A percentile compares a stretch with the other conserved stretches of the same genome.
Evolutionary conservation across 2,797 vertebrate genomes (phyloP).

Genomic region (Brotogeris chrysoptera): DNA sequence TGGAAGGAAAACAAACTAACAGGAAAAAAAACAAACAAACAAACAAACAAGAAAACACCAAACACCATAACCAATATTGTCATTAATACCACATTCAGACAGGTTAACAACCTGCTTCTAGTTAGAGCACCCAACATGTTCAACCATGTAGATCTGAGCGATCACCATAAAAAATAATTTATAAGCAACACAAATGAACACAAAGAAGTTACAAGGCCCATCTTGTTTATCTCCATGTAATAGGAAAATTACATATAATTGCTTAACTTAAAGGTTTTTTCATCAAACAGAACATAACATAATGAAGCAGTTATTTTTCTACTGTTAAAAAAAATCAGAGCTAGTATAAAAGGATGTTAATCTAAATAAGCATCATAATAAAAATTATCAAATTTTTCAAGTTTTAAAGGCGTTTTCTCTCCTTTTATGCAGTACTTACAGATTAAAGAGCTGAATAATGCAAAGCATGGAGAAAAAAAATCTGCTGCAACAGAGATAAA

Average conservation of each 20-base stretch:
- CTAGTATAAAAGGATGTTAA: background rate
- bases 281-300: rapidly evolving
- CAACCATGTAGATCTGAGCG: background rate
- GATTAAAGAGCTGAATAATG: background rate
- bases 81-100: background rate
- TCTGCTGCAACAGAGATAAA: background rate
- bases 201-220: background rate
- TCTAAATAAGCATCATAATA: background rate
- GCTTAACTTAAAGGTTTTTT: background rate
- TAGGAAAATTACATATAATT: background rate
- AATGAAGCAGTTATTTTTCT: background rate
- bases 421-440: background rate
- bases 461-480: background rate
- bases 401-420: background rate
- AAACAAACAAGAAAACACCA: background rate
- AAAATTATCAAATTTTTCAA: background rate
- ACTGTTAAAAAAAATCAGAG: background rate
- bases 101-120: background rate
- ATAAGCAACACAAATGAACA: background rate
- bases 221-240: background rate
- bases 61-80: background rate
- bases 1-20: background rate
- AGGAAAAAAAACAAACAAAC: background rate
- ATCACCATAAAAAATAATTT: background rate
- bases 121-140: background rate